Base-by-base conservation (phyloP, 2,797 vertebrate genomes). In the Liparis tanakae region DNA sequence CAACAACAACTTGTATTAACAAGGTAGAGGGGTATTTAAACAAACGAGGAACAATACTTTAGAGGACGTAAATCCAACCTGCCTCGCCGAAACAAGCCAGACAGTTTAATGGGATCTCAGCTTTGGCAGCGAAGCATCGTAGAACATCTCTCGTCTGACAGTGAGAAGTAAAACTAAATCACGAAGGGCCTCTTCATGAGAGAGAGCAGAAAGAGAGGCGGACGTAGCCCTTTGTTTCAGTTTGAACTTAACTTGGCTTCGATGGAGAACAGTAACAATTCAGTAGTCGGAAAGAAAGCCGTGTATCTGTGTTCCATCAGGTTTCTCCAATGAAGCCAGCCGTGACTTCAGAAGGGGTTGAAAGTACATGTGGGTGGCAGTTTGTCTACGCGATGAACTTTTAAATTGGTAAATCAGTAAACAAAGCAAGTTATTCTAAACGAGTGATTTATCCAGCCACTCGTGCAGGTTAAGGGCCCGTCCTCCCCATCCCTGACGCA, bases 401-500 rank as follows among this genome's bases (percentile, higher is more conserved):
- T 82, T 84, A 78, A 89, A 87, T 73, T 22, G n/a, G 48, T 72
- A 53, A 72, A 57, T 70, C 64, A 50, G 76, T 6, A 73, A 82
- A 72, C 76, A 80, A 72, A 77, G 57, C 34, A 68, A 83, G 76
- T 78, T 68, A 54, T 79, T 85, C 73, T 77, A 55, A 85, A 71
- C 65, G 67, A 79, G 70, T 66, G 76, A 81, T 86, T 81, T 77
- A 10, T 18, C 22, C 30, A 2, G 70, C 58, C 30, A 33, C 85
- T 86, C 64, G 72, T 88, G 63, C 82, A 83, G 83, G 81, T 84
- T 76, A 54, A 77, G 87, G 83, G 79, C 76, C 77, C 36, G 13
- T 78, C 84, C 74, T 80, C 80, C 72, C 44, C 70, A 4, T 57
- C 69, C 65, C 82, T 89, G 89, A 89, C 80, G 90, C 89, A 88